phyloP scores from a whole-genome alignment of 2,113 vertebrate genomes.

The Ammospiza caudacuta region DNA sequence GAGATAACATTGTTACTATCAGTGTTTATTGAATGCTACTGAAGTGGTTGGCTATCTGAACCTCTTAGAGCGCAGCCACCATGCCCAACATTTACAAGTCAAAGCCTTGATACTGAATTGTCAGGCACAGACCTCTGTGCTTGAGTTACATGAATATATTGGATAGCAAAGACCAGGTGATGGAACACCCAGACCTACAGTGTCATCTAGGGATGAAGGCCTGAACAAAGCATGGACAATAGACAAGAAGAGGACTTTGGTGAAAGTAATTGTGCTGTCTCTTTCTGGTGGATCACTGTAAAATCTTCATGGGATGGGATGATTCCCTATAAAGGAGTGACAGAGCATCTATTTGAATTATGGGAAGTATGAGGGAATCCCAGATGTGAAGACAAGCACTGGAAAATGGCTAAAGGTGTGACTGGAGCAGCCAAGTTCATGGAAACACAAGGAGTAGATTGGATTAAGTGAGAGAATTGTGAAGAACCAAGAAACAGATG shows the following conservation, averaged over 20 bases:
- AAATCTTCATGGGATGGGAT: neutral
- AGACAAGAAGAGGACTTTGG: neutral
- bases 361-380: neutral
- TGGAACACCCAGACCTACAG: neutral
- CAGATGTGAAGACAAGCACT: neutral
- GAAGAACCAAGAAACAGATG: neutral
- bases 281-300: neutral
- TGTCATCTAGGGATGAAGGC: neutral
- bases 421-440: neutral
- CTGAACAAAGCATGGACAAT: neutral
- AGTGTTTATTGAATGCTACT: neutral
- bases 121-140: neutral
- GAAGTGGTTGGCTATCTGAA: neutral
- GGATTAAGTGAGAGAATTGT: neutral
- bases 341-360: neutral
- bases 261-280: neutral
- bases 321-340: neutral
- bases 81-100: neutral
- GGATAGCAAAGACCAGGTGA: neutral
- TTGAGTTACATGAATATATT: neutral
- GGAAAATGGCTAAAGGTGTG: neutral
- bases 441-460: neutral
- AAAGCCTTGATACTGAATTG: neutral
- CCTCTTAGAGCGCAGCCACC: rapidly evolving
- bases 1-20: neutral